Evolutionary conservation across 2,113 vertebrate species (phyloP), one percentile per base, ranked within the genome.

Genomic region (Phalacrocorax carbo): DNA sequence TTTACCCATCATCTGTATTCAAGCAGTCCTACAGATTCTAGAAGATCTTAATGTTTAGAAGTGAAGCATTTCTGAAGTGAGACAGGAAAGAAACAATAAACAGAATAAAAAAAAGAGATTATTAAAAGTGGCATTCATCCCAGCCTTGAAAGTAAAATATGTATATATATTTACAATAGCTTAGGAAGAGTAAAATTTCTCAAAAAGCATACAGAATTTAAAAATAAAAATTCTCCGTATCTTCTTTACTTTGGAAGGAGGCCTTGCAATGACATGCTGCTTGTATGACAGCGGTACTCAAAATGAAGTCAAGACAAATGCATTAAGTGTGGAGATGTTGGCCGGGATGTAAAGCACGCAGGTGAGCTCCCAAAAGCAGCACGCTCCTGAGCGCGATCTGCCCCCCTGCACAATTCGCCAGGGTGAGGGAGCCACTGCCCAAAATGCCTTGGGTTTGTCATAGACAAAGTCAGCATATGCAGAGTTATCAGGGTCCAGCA

Each of bases 1-100:
- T 96, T 91, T 95, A 96, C 89, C 93, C 94, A 91, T 94, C 91
- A 52, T 10, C 38, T 48, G 18, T 32, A 64, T 44, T 86, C 82
- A 76, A 88, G 34, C 29, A 82, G 38, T 70, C 82, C 19, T 71
- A 68, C 18, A 42, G 18, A 40, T 68, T 70, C 18, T 71, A 44
- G 49, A 20, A 57, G 36, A 40, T 36, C n/a, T 51, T 78, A 76
- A 52, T 10, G 5, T 27, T 91, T 68, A 7, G 3, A 83, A 81
- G 42, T 29, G 79, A 85, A 68, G 61, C 3, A n/a, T 19, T 52
- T 77, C 13, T 48, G 26, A 80, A 51, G 30, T 26, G 5, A 89
- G 10, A 44, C 14, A 58, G 51, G 25, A 66, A 90, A 46, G 36
- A 55, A 88, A 86, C 9, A 78, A n/a, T 30, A 25, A 88, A 78